A percentile compares a stretch with the other conserved stretches of the same genome.
Evolutionary conservation across 2,888 invertebrate genomes (phyloP).

Genomic region (Deilephila elpenor): DNA sequence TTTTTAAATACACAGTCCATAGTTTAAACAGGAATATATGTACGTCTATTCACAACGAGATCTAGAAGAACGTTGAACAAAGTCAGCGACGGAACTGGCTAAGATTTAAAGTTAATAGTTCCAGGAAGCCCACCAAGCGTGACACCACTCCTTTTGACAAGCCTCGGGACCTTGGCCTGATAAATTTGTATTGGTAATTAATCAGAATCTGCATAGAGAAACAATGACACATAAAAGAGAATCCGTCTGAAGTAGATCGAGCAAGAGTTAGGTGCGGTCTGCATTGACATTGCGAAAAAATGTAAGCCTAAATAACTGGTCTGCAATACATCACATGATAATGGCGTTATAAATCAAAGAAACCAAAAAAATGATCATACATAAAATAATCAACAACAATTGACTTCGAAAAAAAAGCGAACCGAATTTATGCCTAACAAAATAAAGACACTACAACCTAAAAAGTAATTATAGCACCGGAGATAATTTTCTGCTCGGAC

Average conservation of each 20-base stretch:
- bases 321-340: not conserved
- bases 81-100: constrained; percentile 67
- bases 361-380: not conserved
- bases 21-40: constrained; percentile 14
- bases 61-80: constrained; percentile 63
- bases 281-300: constrained; percentile 20
- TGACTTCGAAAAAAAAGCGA: not conserved
- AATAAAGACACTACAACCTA: constrained; percentile 19
- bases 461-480: constrained; percentile 29
- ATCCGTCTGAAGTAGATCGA: constrained; percentile 39
- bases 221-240: constrained; percentile 51
- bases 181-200: constrained; percentile 58
- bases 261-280: constrained; percentile 28
- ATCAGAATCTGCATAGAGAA: constrained; percentile 51
- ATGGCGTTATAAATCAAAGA: not conserved
- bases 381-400: not conserved
- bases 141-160: constrained; percentile 68
- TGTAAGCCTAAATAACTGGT: not conserved
- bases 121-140: constrained; percentile 61
- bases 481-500: constrained; percentile 40
- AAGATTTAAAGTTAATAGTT: constrained; percentile 57
- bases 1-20: constrained; percentile 17
- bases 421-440: not conserved
- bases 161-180: constrained; percentile 74
- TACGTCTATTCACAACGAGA: constrained; percentile 60